Evolutionary conservation across 2,113 vertebrate genomes (phyloP).

Genomic region (Neofelis nebulosa): DNA sequence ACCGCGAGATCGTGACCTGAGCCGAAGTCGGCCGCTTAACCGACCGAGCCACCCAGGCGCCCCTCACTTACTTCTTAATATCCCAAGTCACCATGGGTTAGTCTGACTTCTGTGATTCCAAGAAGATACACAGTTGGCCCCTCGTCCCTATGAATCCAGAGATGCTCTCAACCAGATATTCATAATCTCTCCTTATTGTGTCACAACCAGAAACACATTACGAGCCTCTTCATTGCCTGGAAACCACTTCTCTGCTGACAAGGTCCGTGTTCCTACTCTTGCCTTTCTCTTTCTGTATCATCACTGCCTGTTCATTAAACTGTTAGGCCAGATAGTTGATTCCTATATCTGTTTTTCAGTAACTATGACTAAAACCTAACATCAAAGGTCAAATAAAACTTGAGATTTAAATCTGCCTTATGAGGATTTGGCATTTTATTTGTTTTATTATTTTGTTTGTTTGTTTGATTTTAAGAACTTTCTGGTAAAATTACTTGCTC

Average conservation of each 20-base stretch:
- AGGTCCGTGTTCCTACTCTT: not conserved
- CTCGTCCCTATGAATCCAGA: not conserved
- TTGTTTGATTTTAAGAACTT: not conserved
- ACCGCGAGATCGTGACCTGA: too few relatives aligned
- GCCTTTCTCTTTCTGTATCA: not conserved
- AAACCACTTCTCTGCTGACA: not conserved
- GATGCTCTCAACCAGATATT: not conserved
- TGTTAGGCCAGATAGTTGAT: not conserved
- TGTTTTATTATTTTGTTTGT: not conserved
- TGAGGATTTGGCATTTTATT: not conserved
- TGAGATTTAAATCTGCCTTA: not conserved
- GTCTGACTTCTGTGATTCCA: not conserved
- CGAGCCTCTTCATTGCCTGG: fast-evolving
- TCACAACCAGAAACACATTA: not conserved
- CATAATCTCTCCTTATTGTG: not conserved
- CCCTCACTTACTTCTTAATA: not conserved
- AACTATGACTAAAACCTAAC: not conserved
- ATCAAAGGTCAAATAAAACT: constrained; percentile 34
- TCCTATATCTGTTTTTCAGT: not conserved
- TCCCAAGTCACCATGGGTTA: too few relatives aligned
- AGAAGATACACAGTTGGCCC: not conserved
- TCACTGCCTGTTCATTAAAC: not conserved
- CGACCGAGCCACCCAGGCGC: too few relatives aligned
- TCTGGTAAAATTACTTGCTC: constrained; percentile 37
- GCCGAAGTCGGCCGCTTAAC: too few relatives aligned